Evolutionary conservation across 2,113 vertebrate genomes (phyloP).

Genomic region (Pachypanchax playfairii): DNA sequence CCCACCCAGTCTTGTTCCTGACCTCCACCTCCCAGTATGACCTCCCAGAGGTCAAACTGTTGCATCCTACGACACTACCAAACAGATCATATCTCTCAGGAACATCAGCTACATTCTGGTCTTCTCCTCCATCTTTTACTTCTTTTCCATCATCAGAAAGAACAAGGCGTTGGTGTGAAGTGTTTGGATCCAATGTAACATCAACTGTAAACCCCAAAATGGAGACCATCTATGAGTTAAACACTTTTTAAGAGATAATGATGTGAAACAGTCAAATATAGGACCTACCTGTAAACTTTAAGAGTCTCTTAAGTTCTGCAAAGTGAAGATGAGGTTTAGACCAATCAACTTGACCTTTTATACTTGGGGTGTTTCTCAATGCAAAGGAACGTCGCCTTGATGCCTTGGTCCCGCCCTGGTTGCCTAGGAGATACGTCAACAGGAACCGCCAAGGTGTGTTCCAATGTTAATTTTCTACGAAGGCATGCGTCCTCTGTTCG

Average conservation of each 20-base stretch:
- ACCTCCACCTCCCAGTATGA: constrained; percentile 78
- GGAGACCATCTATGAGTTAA: background rate
- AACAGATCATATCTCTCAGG: constrained; percentile 60
- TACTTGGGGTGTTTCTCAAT: no score
- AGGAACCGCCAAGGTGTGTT: no score
- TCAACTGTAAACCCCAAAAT: constrained; percentile 46
- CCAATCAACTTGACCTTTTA: fast-evolving
- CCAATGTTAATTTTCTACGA: no score
- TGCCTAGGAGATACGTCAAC: no score
- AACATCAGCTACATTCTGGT: background rate
- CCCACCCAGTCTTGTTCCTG: constrained; percentile 65
- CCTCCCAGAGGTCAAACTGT: constrained; percentile 41
- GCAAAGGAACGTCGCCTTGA: no score
- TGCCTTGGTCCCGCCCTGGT: no score
- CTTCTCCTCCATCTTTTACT: constrained; percentile 50
- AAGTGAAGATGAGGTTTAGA: background rate
- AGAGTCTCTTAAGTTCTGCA: constrained; percentile 64
- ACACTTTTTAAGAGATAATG: background rate
- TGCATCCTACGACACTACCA: constrained; percentile 59
- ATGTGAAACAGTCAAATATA: background rate
- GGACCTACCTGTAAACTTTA: constrained; percentile 59
- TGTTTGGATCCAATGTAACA: constrained; percentile 63
- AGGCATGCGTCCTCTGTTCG: no score
- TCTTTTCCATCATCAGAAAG: constrained; percentile 56
- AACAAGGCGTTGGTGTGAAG: constrained; percentile 49